A percentile compares a stretch with the other conserved stretches of the same genome.
These are phyloP conservation scores for Phaenicophaeus curvirostris DNA, from an alignment of 2,797 vertebrate genomes.

Conservation along the genomic window DNA sequence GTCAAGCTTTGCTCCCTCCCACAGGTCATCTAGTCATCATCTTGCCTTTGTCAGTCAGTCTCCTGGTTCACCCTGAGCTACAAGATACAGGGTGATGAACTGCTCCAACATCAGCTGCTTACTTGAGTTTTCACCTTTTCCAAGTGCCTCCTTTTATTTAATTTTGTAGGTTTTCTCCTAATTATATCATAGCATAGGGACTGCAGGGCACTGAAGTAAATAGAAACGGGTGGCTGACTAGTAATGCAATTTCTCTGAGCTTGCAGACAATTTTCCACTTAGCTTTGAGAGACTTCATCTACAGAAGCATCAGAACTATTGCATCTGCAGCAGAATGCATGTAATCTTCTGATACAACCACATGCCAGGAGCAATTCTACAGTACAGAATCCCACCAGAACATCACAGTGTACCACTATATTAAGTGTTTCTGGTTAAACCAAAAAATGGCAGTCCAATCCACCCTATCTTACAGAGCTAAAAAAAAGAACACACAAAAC, in stretches of 20 bases:
- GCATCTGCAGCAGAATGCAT: not conserved
- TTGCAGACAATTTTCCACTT: not conserved
- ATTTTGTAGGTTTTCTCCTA: not conserved
- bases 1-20: not conserved
- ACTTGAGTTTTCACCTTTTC: not conserved
- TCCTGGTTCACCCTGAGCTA: not conserved
- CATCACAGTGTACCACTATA: not conserved
- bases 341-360: not conserved
- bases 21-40: not conserved
- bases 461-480: not conserved
- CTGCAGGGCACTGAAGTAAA: not conserved
- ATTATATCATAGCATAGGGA: not conserved
- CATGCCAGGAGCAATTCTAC: rapidly evolving
- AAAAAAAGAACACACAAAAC: not conserved
- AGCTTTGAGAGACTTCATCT: not conserved
- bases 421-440: not conserved
- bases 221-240: not conserved
- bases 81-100: not conserved
- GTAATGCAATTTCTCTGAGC: not conserved
- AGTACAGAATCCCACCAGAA: rapidly evolving
- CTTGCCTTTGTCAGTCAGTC: not conserved
- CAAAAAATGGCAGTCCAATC: not conserved
- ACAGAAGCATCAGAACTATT: not conserved
- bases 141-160: not conserved
- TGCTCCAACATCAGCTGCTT: not conserved